Conservation (phyloP, 2,113 vertebrate genomes). For the Thymallus thymallus region DNA sequence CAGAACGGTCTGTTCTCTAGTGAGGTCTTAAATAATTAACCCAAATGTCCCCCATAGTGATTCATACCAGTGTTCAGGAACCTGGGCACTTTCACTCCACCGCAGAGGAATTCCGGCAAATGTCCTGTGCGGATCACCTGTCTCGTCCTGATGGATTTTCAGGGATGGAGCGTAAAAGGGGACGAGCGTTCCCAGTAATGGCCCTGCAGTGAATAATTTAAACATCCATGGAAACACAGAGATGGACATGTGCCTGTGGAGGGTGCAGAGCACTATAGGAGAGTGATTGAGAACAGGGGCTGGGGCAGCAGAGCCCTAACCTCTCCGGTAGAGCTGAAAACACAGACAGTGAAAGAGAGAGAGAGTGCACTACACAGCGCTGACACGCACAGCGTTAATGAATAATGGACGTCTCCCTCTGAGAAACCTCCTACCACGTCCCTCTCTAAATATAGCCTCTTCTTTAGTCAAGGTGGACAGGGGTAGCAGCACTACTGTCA, state of each 20-base stretch:
- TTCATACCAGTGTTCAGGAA: constrained; percentile 37
- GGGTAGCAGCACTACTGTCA: constrained; percentile 33
- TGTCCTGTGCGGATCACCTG: constrained; percentile 43
- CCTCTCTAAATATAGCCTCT: constrained; percentile 59
- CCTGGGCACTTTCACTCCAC: constrained; percentile 23
- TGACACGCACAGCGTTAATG: constrained; percentile 47
- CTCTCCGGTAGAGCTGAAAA: constrained; percentile 9
- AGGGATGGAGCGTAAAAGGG: constrained; percentile 31
- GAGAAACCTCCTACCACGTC: constrained; percentile 33
- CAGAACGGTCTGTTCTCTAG: constrained; percentile 14
- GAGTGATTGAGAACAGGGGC: constrained; percentile 48
- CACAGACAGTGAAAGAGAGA: constrained; percentile 2
- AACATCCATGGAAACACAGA: constrained; percentile 50
- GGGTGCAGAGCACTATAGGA: constrained; percentile 35
- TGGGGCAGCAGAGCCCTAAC: neutral
- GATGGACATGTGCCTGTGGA: constrained; percentile 45
- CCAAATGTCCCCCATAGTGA: constrained; percentile 39
- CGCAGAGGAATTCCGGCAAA: constrained; percentile 26
- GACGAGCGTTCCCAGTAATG: constrained; percentile 48
- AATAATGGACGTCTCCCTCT: constrained; percentile 63
- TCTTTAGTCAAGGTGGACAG: constrained; percentile 29
- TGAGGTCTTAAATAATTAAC: constrained; percentile 60
- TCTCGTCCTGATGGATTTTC: constrained; percentile 50
- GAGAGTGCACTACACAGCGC: constrained; percentile 27
- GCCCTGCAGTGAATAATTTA: constrained; percentile 70